A percentile compares a stretch with the other conserved stretches of the same genome.
Evolutionary conservation across 2,113 vertebrate species (phyloP).

Genomic region (Cheilinus undulatus): DNA sequence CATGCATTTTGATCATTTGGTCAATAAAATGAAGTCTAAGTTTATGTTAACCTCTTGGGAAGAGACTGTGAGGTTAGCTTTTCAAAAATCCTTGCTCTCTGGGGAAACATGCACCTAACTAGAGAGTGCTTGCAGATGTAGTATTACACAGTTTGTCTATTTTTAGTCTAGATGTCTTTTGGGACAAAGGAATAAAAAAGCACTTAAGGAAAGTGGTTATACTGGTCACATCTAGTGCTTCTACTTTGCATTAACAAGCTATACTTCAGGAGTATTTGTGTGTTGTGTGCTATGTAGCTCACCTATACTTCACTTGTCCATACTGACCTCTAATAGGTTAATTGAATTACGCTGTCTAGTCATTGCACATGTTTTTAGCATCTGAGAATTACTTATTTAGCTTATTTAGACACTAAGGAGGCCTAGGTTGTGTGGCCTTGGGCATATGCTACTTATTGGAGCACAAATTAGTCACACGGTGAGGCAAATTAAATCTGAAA

Average conservation of each 20-base stretch:
- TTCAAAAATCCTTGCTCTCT: no score
- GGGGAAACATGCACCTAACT: no score
- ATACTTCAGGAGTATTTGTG: conserved; percentile 15
- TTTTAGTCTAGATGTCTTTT: no score
- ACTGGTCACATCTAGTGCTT: background rate
- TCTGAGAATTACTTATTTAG: conserved; percentile 38
- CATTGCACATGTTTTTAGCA: conserved; percentile 45
- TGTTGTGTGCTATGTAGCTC: conserved; percentile 19
- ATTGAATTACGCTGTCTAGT: conserved; percentile 65
- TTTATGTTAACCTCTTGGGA: no score
- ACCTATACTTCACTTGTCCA: conserved; percentile 31
- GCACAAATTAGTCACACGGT: conserved; percentile 74
- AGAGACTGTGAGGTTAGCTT: no score
- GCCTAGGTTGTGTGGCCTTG: conserved; percentile 51
- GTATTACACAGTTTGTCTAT: no score
- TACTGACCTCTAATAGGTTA: conserved; percentile 57
- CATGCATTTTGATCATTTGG: no score
- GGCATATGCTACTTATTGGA: conserved; percentile 75
- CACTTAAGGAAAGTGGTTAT: background rate
- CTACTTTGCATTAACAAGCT: background rate
- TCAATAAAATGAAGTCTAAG: no score
- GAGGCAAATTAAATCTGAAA: conserved; percentile 76
- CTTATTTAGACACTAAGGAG: conserved; percentile 61
- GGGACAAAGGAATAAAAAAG: background rate
- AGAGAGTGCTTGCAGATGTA: no score